Conservation (phyloP, 2,888 invertebrate genomes). For the Seira sanloemensis region DNA sequence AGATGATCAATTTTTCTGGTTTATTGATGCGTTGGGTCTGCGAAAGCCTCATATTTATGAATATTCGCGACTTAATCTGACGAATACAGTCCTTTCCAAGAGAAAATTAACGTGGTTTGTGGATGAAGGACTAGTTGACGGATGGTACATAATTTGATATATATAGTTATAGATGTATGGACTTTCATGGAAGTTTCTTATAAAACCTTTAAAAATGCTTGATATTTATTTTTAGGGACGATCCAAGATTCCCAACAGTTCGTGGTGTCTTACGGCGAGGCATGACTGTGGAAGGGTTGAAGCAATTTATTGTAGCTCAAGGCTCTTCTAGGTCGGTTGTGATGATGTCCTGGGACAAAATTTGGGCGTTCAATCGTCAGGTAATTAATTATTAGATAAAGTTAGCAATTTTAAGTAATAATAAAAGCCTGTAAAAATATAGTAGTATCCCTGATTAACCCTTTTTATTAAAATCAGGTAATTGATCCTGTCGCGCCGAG, state of each 20-base stretch:
- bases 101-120: constrained; percentile 99
- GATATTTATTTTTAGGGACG: constrained; percentile 86
- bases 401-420: not conserved
- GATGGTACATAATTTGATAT: constrained; percentile 84
- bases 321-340: constrained; percentile 98
- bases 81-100: constrained; percentile 98
- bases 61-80: constrained; percentile 97
- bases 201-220: too few species aligned
- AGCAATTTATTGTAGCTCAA: constrained; percentile 97
- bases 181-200: too few species aligned
- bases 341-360: constrained; percentile 99
- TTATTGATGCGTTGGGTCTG: constrained; percentile 89
- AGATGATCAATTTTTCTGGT: constrained; percentile 99
- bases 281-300: constrained; percentile 97
- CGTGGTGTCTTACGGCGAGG: constrained; percentile 96
- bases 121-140: constrained; percentile 93
- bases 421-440: not conserved
- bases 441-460: constrained; percentile 1
- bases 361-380: constrained; percentile 99
- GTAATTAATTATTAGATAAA: constrained; percentile 75
- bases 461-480: constrained; percentile 78
- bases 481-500: constrained; percentile 97
- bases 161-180: not conserved
- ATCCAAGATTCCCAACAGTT: constrained; percentile 98
- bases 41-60: constrained; percentile 97